phyloP scores from a whole-genome alignment of 2,797 vertebrate genomes.

The Pristis pectinata region DNA sequence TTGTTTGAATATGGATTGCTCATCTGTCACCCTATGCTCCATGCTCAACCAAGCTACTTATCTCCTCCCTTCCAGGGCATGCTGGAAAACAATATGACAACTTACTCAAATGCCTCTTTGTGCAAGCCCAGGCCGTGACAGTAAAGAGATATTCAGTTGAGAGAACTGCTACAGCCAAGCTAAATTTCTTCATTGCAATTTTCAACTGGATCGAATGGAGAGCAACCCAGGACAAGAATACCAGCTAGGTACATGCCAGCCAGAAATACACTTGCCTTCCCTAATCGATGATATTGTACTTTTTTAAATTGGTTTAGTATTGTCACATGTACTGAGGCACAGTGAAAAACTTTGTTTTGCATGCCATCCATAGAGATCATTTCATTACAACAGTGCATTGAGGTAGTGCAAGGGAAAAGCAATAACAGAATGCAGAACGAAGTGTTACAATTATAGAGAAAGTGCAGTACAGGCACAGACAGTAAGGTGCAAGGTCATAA shows the following conservation, averaged over 20 bases:
- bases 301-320: too few species aligned
- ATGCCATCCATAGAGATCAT: too few species aligned
- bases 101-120: not conserved
- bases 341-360: too few species aligned
- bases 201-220: not conserved
- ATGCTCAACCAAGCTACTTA: not conserved
- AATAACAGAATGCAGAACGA: too few species aligned
- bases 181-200: not conserved
- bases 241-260: not conserved
- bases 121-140: not conserved
- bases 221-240: not conserved
- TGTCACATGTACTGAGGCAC: too few species aligned
- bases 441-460: too few species aligned
- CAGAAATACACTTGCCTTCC: too few species aligned
- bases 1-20: not conserved
- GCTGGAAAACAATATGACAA: not conserved
- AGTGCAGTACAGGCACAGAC: too few species aligned
- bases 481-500: too few species aligned
- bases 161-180: not conserved
- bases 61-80: not conserved
- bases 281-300: not conserved
- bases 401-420: too few species aligned
- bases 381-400: too few species aligned
- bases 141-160: too few species aligned
- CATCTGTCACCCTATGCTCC: not conserved